Base-by-base conservation (phyloP, 2,113 vertebrate species). In the Indicator maculatus region DNA sequence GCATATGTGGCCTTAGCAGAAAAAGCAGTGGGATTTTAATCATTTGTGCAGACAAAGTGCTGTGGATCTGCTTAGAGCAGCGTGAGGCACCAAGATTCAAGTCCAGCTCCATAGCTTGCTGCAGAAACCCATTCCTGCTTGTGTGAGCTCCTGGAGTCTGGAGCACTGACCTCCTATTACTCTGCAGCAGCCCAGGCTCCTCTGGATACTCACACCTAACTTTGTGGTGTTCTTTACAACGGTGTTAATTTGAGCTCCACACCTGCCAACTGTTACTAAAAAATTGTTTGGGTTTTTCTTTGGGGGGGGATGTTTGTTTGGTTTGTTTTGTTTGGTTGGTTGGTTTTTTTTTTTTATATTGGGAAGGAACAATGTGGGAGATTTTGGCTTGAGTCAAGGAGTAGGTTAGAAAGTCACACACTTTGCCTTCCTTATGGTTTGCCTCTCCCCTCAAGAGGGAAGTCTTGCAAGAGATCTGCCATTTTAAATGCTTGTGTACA, bases 121-220 rank as follows among this genome's bases (percentile, higher is more conserved):
- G 63, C 50, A 88, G 60, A 91, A 92, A 41, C 4, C 20, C 5
- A 24, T 63, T 45, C 39, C 18, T 52, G 30, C 27, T 59, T n/a
- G 9, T 0, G 0, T 45, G 82, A 82, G 30, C 45, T 82, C 23
- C 38, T 70, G 36, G 5, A 2, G 18, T 13, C 27, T 17, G 17
- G 26, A 69, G 11, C 0, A 0, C 52, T 71, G 69, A 61, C n/a
- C 36, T 77, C 45, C 26, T 69, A 55, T 76, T 89, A 36, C 45
- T 94, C 30, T 69, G 44, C 67, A 67, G 59, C n/a, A 84, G 44
- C 21, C 5, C 21, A 33, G 53, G 38, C 36, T 72, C 23, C 24
- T 39, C 24, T 78, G 47, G 30, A 33, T 60, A 28, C 9, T 31
- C 47, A 36, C 41, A 76, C 15, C 16, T 78, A 86, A 41, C 19